Percentiles rank a stretch among this genome's conserved stretches.
Conservation (phyloP, 2,797 vertebrate genomes). For the Ispidina picta region DNA sequence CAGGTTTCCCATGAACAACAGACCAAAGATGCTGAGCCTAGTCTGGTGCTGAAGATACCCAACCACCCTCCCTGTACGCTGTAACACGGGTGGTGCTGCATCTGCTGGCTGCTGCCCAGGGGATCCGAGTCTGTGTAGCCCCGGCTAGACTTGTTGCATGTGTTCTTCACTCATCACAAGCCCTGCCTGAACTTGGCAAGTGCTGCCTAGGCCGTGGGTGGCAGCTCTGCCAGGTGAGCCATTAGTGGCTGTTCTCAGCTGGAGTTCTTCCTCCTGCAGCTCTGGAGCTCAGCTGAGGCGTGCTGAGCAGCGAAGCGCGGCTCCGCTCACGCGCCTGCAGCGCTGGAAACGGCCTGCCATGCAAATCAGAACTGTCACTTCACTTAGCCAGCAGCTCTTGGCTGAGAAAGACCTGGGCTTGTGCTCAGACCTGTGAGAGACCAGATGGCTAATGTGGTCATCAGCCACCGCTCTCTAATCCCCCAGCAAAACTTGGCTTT, state of each 20-base stretch:
- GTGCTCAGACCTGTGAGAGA: conserved; percentile 21
- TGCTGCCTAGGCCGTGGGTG: background rate
- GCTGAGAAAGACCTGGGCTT: conserved; percentile 36
- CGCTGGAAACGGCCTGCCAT: background rate
- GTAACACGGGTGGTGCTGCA: background rate
- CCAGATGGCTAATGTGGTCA: conserved; percentile 68
- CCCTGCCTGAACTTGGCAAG: conserved; percentile 12
- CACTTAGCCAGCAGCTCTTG: conserved; percentile 4
- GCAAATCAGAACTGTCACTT: background rate
- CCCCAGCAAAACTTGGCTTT: conserved; percentile 50
- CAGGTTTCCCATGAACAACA: background rate
- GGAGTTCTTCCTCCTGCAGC: background rate
- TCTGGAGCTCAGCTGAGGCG: background rate
- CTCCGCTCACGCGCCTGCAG: background rate
- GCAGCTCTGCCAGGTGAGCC: conserved; percentile 42
- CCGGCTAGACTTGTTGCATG: background rate
- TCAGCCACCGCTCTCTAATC: conserved; percentile 12
- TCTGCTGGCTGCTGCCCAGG: background rate
- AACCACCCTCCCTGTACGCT: rapidly evolving
- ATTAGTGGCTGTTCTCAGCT: background rate
- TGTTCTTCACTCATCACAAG: conserved; percentile 31
- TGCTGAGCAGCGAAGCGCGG: background rate
- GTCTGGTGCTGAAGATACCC: background rate
- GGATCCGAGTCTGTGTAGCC: background rate
- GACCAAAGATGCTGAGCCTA: background rate